phyloP scores from a whole-genome alignment of 2,113 vertebrate species.

The Hippolais icterina region DNA sequence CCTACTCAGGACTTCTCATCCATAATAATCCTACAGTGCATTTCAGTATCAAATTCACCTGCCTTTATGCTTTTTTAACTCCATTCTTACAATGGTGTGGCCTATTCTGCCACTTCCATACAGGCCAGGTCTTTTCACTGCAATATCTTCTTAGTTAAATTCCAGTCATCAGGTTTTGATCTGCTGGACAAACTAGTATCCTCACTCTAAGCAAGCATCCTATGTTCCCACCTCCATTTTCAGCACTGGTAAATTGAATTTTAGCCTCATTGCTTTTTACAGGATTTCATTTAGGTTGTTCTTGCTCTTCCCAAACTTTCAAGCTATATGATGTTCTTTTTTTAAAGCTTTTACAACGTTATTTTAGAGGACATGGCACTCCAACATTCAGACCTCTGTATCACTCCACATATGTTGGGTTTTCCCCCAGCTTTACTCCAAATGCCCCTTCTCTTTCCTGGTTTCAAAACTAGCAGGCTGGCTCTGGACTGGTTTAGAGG shows the following conservation, averaged over 20 bases:
- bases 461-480: neutral
- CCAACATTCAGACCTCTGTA: neutral
- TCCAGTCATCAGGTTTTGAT: neutral
- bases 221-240: neutral
- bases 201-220: neutral
- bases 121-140: neutral
- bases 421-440: neutral
- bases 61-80: neutral
- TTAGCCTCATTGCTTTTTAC: neutral
- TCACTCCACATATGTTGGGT: neutral
- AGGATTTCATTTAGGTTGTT: neutral
- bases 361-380: neutral
- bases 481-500: neutral
- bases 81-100: neutral
- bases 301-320: neutral
- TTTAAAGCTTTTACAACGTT: neutral
- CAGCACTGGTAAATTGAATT: neutral
- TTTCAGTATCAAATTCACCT: neutral
- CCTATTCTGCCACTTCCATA: neutral
- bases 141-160: neutral
- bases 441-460: neutral
- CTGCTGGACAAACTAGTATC: neutral
- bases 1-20: neutral
- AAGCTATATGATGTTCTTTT: neutral
- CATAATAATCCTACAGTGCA: neutral